phyloP scores from a whole-genome alignment of 2,797 vertebrate genomes.

The Sciaenops ocellatus region DNA sequence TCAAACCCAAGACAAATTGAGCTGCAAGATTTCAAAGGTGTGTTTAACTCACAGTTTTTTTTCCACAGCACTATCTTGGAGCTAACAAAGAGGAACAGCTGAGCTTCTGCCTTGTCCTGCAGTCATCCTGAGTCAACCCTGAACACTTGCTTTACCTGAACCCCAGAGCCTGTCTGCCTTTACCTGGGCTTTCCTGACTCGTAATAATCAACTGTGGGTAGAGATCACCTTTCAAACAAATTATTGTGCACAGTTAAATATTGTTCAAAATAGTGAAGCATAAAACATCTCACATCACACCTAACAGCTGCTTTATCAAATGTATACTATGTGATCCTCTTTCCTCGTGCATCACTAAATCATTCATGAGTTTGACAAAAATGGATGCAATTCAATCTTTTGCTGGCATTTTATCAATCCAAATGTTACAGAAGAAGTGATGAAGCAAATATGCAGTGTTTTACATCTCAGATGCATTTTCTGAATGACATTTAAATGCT shows the following conservation, averaged over 20 bases:
- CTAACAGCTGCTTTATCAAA: background rate
- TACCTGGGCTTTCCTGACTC: too few relatives aligned
- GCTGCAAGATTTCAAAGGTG: background rate
- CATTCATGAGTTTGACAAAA: conserved; percentile 9
- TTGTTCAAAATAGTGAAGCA: conserved; percentile 3
- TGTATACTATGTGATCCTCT: background rate
- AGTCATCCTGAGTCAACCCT: too few relatives aligned
- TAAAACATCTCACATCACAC: background rate
- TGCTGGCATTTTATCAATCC: conserved; percentile 2
- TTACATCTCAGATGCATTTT: conserved; percentile 6
- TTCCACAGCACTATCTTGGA: conserved; percentile 2
- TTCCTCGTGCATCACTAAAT: background rate
- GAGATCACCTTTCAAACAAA: background rate
- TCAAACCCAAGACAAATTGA: conserved; percentile 21
- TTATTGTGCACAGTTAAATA: conserved; percentile 1
- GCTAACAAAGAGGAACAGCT: background rate
- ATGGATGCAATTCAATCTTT: background rate
- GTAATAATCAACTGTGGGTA: background rate
- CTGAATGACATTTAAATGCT: conserved; percentile 13
- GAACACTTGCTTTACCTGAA: too few relatives aligned
- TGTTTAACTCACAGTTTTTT: conserved; percentile 15
- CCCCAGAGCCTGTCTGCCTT: too few relatives aligned
- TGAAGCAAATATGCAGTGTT: conserved; percentile 4
- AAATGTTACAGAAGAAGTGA: conserved; percentile 1
- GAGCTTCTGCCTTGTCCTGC: too few relatives aligned